Evolutionary conservation across 2,888 invertebrate genomes (phyloP).

Genomic region (Congeria kusceri): DNA sequence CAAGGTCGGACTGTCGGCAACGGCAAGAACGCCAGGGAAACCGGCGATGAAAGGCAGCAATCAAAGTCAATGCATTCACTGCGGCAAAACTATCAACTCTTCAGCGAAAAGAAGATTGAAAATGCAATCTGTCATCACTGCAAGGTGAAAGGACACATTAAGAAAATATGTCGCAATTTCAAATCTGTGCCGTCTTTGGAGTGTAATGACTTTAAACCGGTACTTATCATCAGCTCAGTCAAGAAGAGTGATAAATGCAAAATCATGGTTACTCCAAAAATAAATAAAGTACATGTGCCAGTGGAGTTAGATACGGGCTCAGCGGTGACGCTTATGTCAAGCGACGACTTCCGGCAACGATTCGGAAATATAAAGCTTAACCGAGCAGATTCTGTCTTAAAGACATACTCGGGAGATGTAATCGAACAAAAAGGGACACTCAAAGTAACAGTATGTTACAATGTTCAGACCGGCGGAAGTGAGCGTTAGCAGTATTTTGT

Average conservation of each 20-base stretch:
- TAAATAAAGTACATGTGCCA: slow-evolving; percentile 4
- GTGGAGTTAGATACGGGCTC: slow-evolving; percentile 57
- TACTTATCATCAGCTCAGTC: background rate
- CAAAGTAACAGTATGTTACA: background rate
- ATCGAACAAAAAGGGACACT: background rate
- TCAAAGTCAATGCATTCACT: slow-evolving; percentile 2
- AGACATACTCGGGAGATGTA: no score
- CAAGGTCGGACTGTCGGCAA: background rate
- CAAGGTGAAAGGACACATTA: background rate
- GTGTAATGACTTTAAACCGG: background rate
- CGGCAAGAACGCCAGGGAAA: no score
- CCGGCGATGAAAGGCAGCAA: background rate
- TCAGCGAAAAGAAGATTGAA: background rate
- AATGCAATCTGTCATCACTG: background rate
- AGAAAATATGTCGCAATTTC: background rate
- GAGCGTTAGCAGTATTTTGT: no score
- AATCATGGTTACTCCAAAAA: slow-evolving; percentile 4
- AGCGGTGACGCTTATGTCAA: slow-evolving; percentile 30
- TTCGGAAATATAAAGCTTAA: slow-evolving; percentile 18
- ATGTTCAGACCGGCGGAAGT: no score
- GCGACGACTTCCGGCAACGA: background rate
- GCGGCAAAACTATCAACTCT: slow-evolving; percentile 2
- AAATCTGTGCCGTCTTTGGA: background rate
- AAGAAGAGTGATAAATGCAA: background rate
- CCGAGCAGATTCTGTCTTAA: background rate